Conservation (phyloP, 2,113 vertebrate species). For the Toxostoma redivivum region DNA sequence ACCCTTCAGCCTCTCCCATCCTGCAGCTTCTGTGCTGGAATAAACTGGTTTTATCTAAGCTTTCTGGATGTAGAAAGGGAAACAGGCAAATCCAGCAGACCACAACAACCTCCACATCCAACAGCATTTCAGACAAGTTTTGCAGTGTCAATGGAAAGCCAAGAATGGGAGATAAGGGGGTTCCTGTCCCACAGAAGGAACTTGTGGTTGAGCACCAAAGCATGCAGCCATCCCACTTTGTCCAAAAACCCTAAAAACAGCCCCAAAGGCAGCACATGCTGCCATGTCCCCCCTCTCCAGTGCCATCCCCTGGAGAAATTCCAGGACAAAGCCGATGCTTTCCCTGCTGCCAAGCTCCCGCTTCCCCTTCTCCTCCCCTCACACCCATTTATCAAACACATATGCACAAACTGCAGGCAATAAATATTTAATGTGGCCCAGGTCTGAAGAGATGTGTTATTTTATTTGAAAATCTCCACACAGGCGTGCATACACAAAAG, state of each 20-base stretch:
- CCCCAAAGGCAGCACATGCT: neutral
- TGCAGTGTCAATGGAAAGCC: neutral
- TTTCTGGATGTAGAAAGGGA: neutral
- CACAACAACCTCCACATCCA: neutral
- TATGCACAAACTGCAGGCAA: constrained; percentile 56
- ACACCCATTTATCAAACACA: constrained; percentile 57
- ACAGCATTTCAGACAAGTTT: neutral
- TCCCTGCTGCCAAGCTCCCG: neutral
- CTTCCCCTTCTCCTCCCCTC: neutral
- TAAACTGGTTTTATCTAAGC: neutral
- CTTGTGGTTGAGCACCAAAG: neutral
- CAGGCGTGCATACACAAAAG: neutral
- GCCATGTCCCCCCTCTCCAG: neutral
- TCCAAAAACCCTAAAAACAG: neutral
- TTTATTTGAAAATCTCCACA: constrained; percentile 68
- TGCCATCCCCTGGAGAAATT: neutral
- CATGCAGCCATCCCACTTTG: neutral
- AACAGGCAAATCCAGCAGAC: neutral
- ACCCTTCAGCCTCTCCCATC: neutral
- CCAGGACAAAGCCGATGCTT: neutral
- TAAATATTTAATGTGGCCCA: constrained; percentile 75
- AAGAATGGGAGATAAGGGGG: neutral
- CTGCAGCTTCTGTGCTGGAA: neutral
- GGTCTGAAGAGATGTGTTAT: constrained; percentile 52
- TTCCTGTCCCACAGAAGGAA: neutral